Evolutionary conservation across 1,140 invertebrate genomes (phyloP).

Genomic region (Elymnias hypermnestra): DNA sequence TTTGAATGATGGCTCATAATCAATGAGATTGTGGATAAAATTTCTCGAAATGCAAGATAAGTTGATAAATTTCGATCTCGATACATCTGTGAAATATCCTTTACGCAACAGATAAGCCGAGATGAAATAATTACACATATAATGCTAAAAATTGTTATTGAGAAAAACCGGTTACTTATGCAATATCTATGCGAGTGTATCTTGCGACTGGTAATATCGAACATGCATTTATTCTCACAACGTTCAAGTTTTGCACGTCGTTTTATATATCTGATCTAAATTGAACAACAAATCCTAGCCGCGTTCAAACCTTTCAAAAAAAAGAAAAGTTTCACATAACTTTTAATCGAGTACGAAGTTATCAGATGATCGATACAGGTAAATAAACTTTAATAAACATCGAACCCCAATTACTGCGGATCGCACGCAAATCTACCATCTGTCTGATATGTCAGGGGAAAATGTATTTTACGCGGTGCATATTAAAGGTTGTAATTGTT

Average conservation of each 20-base stretch:
- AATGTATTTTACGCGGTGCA: neutral
- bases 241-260: too few relatives aligned
- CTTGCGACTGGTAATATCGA: neutral
- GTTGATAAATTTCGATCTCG: slow-evolving; percentile 19
- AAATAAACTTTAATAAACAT: slow-evolving; percentile 33
- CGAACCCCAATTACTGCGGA: slow-evolving; percentile 20
- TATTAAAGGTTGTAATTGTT: slow-evolving; percentile 7
- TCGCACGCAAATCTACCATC: slow-evolving; percentile 27
- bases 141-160: slow-evolving; percentile 1
- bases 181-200: neutral
- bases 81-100: slow-evolving; percentile 13
- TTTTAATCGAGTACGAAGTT: too few relatives aligned
- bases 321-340: neutral
- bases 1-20: neutral
- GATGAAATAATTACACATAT: slow-evolving; percentile 14
- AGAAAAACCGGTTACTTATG: slow-evolving; percentile 1
- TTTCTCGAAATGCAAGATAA: neutral
- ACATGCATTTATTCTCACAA: neutral
- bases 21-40: too few relatives aligned
- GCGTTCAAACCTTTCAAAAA: too few relatives aligned
- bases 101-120: slow-evolving; percentile 30
- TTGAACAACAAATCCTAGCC: neutral
- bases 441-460: slow-evolving; percentile 15
- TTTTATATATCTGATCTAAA: too few relatives aligned
- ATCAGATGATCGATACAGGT: slow-evolving; percentile 29